A percentile compares a stretch with the other conserved stretches of the same genome.
Evolutionary conservation across 2,797 vertebrate genomes (phyloP).

Genomic region (Scolopax rusticola): DNA sequence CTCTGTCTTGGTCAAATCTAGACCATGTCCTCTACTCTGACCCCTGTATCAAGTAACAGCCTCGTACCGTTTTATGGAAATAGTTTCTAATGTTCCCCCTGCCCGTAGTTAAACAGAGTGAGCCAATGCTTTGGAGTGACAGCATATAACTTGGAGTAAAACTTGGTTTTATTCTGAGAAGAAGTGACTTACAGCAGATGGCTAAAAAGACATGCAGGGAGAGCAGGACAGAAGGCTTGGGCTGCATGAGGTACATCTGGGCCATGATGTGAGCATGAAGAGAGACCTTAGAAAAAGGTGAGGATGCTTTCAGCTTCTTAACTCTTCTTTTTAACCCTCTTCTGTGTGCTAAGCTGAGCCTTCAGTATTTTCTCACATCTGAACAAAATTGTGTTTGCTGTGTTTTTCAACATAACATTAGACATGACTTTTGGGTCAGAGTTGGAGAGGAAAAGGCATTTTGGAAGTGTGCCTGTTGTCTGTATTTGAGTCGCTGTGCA

Average conservation of each 20-base stretch:
- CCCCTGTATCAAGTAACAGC: slow-evolving; percentile 8
- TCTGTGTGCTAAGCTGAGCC: background rate
- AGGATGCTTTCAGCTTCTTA: background rate
- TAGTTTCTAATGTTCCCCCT: background rate
- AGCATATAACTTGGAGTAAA: background rate
- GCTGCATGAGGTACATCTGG: background rate
- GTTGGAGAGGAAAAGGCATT: background rate
- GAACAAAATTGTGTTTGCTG: background rate
- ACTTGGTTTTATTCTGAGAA: background rate
- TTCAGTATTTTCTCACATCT: background rate
- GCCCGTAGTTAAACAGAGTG: background rate
- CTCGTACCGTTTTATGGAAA: slow-evolving; percentile 15
- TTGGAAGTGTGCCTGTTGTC: background rate
- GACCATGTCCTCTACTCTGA: slow-evolving; percentile 4
- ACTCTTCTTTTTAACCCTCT: background rate
- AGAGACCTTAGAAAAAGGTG: background rate
- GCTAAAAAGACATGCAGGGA: background rate
- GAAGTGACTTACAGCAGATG: background rate
- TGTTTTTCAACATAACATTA: background rate
- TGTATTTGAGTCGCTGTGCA: background rate
- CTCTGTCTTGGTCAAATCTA: slow-evolving; percentile 54
- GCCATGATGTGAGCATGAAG: background rate
- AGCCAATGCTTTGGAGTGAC: background rate
- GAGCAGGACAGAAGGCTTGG: background rate
- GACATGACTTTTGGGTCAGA: background rate